Evolutionary conservation across 2,888 invertebrate genomes (phyloP).

Genomic region (Dendrolimus pini): DNA sequence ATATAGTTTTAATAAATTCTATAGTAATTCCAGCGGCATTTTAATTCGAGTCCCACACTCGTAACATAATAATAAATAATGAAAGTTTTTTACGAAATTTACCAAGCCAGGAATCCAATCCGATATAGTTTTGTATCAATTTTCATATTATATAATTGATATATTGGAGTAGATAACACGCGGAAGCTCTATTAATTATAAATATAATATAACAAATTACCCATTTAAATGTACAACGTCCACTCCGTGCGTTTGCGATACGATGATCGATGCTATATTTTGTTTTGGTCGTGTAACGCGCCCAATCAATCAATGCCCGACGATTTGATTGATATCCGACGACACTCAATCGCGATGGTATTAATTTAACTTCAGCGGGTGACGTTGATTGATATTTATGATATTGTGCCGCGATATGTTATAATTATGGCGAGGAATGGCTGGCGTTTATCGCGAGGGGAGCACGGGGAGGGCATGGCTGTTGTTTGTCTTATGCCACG

Average conservation of each 20-base stretch:
- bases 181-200: too few relatives aligned
- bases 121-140: too few relatives aligned
- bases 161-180: too few relatives aligned
- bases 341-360: constrained; percentile 61
- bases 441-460: constrained; percentile 1
- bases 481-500: too few relatives aligned
- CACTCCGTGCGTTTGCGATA: background rate
- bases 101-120: too few relatives aligned
- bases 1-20: too few relatives aligned
- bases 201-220: background rate
- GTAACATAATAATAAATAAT: too few relatives aligned
- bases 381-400: constrained; percentile 61
- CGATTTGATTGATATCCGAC: constrained; percentile 57
- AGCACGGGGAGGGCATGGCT: background rate
- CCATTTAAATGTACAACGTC: constrained; percentile 4
- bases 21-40: too few relatives aligned
- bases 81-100: too few relatives aligned
- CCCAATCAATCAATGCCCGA: constrained; percentile 54
- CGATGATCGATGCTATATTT: constrained; percentile 44
- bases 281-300: constrained; percentile 41
- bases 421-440: constrained; percentile 17
- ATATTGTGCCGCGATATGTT: constrained; percentile 46
- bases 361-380: constrained; percentile 48
- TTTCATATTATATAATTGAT: too few relatives aligned
- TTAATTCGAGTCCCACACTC: too few relatives aligned